Conservation (phyloP, 2,888 invertebrate genomes). For the Ochropleura plecta region DNA sequence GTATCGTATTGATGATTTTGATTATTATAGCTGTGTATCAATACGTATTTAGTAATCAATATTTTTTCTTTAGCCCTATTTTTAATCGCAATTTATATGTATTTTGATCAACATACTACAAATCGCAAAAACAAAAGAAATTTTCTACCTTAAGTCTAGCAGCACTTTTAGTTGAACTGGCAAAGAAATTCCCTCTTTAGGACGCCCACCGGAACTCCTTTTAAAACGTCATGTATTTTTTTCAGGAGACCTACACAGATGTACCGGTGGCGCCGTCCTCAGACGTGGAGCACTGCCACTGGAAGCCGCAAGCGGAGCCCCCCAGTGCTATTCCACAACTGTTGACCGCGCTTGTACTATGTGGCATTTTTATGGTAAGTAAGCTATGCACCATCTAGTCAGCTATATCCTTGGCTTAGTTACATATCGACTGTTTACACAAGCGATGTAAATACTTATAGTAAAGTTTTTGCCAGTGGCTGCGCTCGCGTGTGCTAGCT, state of each 20-base stretch:
- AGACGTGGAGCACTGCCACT: slow-evolving; percentile 88
- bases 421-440: not conserved
- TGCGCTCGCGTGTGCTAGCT: too few relatives aligned
- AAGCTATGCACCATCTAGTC: not conserved
- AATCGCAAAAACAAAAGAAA: too few relatives aligned
- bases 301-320: slow-evolving; percentile 86
- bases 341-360: slow-evolving; percentile 91
- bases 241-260: slow-evolving; percentile 90
- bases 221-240: not conserved
- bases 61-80: too few relatives aligned
- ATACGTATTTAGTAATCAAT: too few relatives aligned
- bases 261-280: slow-evolving; percentile 83
- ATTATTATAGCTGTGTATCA: too few relatives aligned
- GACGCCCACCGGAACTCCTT: too few relatives aligned
- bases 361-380: slow-evolving; percentile 93
- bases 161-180: too few relatives aligned
- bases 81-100: too few relatives aligned
- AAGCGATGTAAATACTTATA: not conserved
- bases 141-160: too few relatives aligned
- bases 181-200: too few relatives aligned
- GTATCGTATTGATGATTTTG: too few relatives aligned
- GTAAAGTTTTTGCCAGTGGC: not conserved
- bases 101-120: too few relatives aligned
- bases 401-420: not conserved
- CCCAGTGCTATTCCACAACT: slow-evolving; percentile 92